Evolutionary conservation across 2,113 vertebrate species (phyloP), one percentile per base, ranked within the genome.

Genomic region (Myotis davidii): DNA sequence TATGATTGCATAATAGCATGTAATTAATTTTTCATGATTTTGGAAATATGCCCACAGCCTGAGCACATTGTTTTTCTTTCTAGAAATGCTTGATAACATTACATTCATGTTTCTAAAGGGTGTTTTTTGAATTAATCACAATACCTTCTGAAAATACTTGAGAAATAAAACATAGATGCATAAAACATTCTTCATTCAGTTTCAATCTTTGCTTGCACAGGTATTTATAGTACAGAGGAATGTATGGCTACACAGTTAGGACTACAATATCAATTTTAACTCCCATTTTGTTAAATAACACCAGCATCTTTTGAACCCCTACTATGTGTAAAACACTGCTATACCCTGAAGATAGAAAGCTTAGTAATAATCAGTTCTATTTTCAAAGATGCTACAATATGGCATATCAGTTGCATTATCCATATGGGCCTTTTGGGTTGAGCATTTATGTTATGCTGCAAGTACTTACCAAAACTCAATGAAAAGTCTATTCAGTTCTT

Each of bases 141-240:
- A 13, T 27, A 29, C 29, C n/a, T 72, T 61, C 29, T 12, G 65
- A 13, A 76, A 81, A 87, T 37, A 77, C 65, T 87, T 67, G 78
- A 95, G 87, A 89, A 94, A 67, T 67, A 59, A 84, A 93, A 76
- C 21, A 45, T 17, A 82, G 23, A 65, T 39, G 8, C 25, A 87
- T n/a, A 79, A 86, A 83, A 27, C 34, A 64, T 16, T 90, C n/a
- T 79, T n/a, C 78, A n/a, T 39, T 88, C 2, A 54, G 6, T 92
- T 78, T 67, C 11, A 50, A 56, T n/a, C 9, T 32, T 89, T 67
- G 39, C 17, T 85, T 50, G 14, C 32, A 23, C 7, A 34, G 9
- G 10, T 37, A 25, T 91, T 79, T 88, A 37, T 8, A 70, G 78
- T 29, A 25, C 7, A 54, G 65, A 85, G 5, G 9, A 16, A 42